A percentile compares a stretch with the other conserved stretches of the same genome.
These are phyloP conservation scores for Nymphalis polychloros DNA, from an alignment of 2,888 invertebrate species.

Conservation along the genomic window DNA sequence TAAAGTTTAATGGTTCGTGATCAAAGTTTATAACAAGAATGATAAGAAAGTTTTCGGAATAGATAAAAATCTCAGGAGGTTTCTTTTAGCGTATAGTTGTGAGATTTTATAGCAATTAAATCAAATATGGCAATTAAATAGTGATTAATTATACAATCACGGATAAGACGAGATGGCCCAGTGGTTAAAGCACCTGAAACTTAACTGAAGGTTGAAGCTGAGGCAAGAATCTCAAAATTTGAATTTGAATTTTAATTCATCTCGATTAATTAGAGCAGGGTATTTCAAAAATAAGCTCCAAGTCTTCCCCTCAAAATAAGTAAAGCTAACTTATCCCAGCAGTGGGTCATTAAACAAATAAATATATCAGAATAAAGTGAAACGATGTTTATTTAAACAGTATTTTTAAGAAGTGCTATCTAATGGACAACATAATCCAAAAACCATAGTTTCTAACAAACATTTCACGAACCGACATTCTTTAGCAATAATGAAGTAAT, in stretches of 20 bases:
- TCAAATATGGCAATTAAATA: neutral
- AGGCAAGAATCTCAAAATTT: too few species aligned
- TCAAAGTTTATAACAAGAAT: constrained; percentile 16
- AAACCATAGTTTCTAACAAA: constrained; percentile 41
- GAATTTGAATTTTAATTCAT: too few species aligned
- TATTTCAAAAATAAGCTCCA: too few species aligned
- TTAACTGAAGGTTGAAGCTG: too few species aligned
- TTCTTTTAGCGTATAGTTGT: neutral
- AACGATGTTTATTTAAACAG: neutral
- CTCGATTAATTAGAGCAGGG: too few species aligned
- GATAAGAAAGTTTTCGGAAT: constrained; percentile 21
- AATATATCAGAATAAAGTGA: neutral
- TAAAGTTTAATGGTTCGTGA: constrained; percentile 25
- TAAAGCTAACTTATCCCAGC: too few species aligned
- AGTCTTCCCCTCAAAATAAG: too few species aligned
- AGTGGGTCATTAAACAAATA: neutral
- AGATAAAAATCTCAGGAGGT: constrained; percentile 20
- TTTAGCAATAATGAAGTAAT: constrained; percentile 46
- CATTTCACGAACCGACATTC: constrained; percentile 41
- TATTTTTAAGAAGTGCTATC: neutral
- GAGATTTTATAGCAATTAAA: constrained; percentile 10
- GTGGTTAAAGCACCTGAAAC: too few species aligned
- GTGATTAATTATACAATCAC: neutral
- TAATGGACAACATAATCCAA: constrained; percentile 34
- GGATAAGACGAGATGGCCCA: too few species aligned